Percentiles rank a stretch among this genome's conserved stretches.
Evolutionary conservation across 2,113 vertebrate genomes (phyloP).

Genomic region (Bombycilla garrulus): DNA sequence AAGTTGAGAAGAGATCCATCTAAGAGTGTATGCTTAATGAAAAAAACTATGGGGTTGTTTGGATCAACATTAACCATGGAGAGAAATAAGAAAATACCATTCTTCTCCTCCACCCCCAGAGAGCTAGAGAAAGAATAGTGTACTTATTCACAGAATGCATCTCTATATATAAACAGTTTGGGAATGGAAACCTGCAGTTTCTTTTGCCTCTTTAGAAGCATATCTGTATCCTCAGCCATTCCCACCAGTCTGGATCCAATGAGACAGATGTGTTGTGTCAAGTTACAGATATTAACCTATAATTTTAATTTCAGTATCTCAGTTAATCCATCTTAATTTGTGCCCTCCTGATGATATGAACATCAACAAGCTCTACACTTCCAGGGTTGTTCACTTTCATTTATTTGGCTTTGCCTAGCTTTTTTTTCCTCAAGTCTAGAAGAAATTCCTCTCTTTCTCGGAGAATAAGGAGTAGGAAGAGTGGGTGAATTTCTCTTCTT

Average conservation of each 20-base stretch:
- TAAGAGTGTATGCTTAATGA: background rate
- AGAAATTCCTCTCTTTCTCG: background rate
- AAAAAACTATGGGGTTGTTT: fast-evolving
- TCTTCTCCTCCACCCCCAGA: background rate
- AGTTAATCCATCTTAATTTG: background rate
- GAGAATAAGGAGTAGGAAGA: background rate
- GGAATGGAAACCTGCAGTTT: background rate
- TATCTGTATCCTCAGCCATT: background rate
- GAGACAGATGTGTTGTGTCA: background rate
- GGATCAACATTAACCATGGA: background rate
- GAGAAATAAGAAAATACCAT: background rate
- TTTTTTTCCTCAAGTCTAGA: slow-evolving; percentile 20
- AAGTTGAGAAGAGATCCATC: background rate
- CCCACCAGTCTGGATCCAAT: background rate
- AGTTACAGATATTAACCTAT: background rate
- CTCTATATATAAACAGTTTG: background rate
- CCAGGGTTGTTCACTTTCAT: background rate
- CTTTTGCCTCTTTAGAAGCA: background rate
- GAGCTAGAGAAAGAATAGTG: background rate
- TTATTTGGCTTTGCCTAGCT: background rate
- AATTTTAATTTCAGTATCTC: background rate
- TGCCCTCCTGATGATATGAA: background rate
- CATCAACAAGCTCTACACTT: background rate
- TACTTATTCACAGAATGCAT: background rate
- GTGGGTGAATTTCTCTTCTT: background rate